These are phyloP conservation scores for Odontocerum albicorne DNA, from an alignment of 2,888 invertebrate genomes.

Conservation along the genomic window DNA sequence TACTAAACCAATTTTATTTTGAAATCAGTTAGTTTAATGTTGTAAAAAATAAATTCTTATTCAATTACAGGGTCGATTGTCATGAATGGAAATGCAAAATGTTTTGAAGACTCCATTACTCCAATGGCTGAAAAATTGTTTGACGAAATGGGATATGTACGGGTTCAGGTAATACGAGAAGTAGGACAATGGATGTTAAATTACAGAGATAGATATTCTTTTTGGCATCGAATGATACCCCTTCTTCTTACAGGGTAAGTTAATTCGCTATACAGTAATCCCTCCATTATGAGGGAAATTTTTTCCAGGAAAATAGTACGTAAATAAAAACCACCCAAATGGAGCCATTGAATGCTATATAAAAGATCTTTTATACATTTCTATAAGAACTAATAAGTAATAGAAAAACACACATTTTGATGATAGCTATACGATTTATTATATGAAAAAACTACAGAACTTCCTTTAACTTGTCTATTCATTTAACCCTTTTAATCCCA, in stretches of 20 bases:
- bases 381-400: too few relatives aligned
- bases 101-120: slow-evolving; percentile 70
- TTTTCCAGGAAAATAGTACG: too few relatives aligned
- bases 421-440: too few relatives aligned
- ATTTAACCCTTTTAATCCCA: too few relatives aligned
- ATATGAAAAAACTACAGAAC: too few relatives aligned
- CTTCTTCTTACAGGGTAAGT: slow-evolving; percentile 79
- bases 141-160: slow-evolving; percentile 78
- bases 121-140: slow-evolving; percentile 87
- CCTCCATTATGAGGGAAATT: too few relatives aligned
- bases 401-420: too few relatives aligned
- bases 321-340: too few relatives aligned
- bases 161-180: slow-evolving; percentile 74
- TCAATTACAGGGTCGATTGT: slow-evolving; percentile 57
- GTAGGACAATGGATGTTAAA: slow-evolving; percentile 78
- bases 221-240: slow-evolving; percentile 83
- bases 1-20: background rate
- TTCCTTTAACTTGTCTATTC: too few relatives aligned
- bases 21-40: slow-evolving; percentile 4
- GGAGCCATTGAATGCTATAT: too few relatives aligned
- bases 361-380: too few relatives aligned
- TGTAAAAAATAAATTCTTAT: slow-evolving; percentile 3
- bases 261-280: too few relatives aligned
- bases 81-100: slow-evolving; percentile 70
- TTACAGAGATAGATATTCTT: slow-evolving; percentile 85